Evolutionary conservation across 2,113 vertebrate genomes (phyloP).

Genomic region (Oenanthe oenanthe): DNA sequence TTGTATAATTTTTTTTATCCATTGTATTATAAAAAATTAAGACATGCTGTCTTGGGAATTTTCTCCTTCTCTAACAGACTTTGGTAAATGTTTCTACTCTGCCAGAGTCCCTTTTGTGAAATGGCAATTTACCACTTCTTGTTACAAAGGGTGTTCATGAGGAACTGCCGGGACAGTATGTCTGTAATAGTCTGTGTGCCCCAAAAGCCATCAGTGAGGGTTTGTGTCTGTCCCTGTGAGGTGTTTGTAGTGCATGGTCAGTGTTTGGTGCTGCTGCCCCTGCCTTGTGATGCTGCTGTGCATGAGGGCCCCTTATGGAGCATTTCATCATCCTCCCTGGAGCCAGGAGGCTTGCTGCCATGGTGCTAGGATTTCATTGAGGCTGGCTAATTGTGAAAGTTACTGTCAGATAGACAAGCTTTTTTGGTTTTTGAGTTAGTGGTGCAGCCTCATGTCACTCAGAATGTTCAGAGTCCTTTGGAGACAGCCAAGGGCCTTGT

Average conservation of each 20-base stretch:
- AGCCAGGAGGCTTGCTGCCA: not conserved
- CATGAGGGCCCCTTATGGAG: not conserved
- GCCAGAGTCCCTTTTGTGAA: not conserved
- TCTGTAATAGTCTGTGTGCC: not conserved
- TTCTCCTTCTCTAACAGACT: not conserved
- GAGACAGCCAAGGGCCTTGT: not conserved
- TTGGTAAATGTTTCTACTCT: not conserved
- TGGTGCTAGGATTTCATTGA: not conserved
- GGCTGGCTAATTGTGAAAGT: not conserved
- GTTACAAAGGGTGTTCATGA: not conserved
- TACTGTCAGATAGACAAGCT: not conserved
- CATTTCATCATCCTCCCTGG: not conserved
- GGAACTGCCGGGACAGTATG: not conserved
- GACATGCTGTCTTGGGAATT: not conserved
- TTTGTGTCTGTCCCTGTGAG: not conserved
- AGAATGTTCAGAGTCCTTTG: not conserved
- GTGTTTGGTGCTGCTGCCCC: not conserved
- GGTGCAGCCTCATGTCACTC: accelerated
- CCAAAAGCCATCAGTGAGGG: not conserved
- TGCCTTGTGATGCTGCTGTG: not conserved
- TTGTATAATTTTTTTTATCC: not conserved
- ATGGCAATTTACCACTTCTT: not conserved
- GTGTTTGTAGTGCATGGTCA: not conserved
- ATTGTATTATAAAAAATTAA: not conserved
- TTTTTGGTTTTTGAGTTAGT: not conserved